Percentiles rank a stretch among this genome's conserved stretches.
These are phyloP conservation scores for Oophaga sylvatica DNA, from an alignment of 2,797 vertebrate species.

Conservation along the genomic window DNA sequence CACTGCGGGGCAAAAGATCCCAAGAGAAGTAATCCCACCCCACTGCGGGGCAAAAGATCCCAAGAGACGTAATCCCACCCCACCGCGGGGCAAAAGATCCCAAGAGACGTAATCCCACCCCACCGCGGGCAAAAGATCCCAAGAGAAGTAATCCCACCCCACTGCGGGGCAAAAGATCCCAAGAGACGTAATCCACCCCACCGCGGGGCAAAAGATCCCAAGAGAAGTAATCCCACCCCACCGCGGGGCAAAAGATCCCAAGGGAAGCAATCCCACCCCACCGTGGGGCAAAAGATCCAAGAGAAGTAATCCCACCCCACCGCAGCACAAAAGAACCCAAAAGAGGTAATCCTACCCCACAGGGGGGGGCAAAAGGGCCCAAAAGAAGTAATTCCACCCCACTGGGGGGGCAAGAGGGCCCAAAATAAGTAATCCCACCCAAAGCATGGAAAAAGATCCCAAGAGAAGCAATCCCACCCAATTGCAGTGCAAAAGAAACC, in stretches of 20 bases:
- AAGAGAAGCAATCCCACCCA: too few relatives aligned
- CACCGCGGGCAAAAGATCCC: fast-evolving
- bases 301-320: background rate
- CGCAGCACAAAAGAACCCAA: background rate
- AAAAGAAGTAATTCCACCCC: background rate
- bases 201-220: background rate
- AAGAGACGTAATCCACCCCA: background rate
- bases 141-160: background rate
- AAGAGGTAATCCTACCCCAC: background rate
- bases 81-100: background rate
- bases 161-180: background rate
- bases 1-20: background rate
- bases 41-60: background rate
- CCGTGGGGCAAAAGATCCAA: background rate
- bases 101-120: background rate
- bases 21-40: background rate
- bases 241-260: background rate
- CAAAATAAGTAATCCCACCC: too few relatives aligned
- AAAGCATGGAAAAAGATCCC: too few relatives aligned
- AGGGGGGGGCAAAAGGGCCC: background rate
- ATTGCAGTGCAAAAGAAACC: background rate
- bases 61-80: background rate
- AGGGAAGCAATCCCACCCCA: background rate
- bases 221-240: background rate
- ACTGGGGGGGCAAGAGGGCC: background rate